phyloP scores from a whole-genome alignment of 2,888 invertebrate genomes.

The Fragum fragum region DNA sequence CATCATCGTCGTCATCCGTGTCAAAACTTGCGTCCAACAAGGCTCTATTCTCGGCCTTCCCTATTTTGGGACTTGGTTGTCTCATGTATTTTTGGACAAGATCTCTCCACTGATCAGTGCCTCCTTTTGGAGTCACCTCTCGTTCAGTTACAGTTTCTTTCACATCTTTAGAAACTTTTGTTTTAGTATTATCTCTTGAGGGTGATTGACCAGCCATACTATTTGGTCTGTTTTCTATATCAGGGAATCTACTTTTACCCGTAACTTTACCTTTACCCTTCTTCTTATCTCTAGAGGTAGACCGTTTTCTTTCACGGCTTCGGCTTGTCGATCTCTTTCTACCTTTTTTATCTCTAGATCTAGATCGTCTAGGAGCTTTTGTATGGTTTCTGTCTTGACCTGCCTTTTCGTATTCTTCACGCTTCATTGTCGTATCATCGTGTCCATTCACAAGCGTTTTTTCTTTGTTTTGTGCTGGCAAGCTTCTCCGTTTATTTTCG shows the following conservation, averaged over 20 bases:
- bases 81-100: slow-evolving; percentile 61
- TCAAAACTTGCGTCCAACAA: slow-evolving; percentile 61
- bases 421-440: slow-evolving; percentile 46
- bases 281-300: slow-evolving; percentile 32
- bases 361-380: slow-evolving; percentile 30
- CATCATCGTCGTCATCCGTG: slow-evolving; percentile 73
- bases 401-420: slow-evolving; percentile 49
- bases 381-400: slow-evolving; percentile 34
- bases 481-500: neutral
- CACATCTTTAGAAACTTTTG: neutral
- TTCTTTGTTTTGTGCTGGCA: neutral
- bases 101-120: slow-evolving; percentile 58
- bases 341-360: slow-evolving; percentile 28
- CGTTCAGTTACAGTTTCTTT: slow-evolving; percentile 46
- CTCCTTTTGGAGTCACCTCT: slow-evolving; percentile 36
- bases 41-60: slow-evolving; percentile 56
- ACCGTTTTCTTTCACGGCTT: slow-evolving; percentile 38
- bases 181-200: neutral
- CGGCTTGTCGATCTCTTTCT: slow-evolving; percentile 40
- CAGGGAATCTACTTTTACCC: slow-evolving; percentile 54
- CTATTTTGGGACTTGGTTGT: slow-evolving; percentile 56
- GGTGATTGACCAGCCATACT: slow-evolving; percentile 18
- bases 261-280: slow-evolving; percentile 2
- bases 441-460: slow-evolving; percentile 33
- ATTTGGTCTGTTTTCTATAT: slow-evolving; percentile 51